phyloP scores from a whole-genome alignment of 23 tunicate genomes.

The Halocynthia aurantium region DNA sequence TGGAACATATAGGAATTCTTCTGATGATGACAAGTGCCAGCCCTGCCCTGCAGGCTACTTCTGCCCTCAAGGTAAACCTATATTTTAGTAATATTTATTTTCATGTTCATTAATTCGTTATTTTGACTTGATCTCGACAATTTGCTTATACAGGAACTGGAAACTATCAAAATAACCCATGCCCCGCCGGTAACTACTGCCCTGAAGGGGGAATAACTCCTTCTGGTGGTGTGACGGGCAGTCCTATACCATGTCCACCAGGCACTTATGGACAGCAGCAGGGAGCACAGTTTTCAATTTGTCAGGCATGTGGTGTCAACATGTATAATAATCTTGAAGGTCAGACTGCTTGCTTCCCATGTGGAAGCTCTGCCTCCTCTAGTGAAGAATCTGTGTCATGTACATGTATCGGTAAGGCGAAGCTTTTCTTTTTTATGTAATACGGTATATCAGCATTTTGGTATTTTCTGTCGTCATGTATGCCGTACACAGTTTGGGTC shows the following conservation, averaged over 20 bases:
- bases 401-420: constrained; percentile 68
- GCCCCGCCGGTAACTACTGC: constrained; percentile 94
- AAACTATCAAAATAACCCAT: constrained; percentile 63
- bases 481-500: too few relatives aligned
- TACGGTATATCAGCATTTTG: not conserved
- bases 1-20: constrained; percentile 81
- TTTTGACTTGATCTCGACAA: not conserved
- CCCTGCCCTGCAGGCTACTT: constrained; percentile 99
- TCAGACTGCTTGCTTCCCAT: constrained; percentile 87
- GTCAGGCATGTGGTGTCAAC: constrained; percentile 62
- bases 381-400: constrained; percentile 62
- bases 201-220: constrained; percentile 81
- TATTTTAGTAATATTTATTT: too few relatives aligned
- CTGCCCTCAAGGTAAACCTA: constrained; percentile 86
- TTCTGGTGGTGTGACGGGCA: constrained; percentile 74
- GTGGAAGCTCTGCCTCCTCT: constrained; percentile 85
- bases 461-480: not conserved
- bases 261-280: constrained; percentile 69
- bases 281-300: constrained; percentile 68
- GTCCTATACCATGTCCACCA: constrained; percentile 90
- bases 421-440: not conserved
- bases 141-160: constrained; percentile 59
- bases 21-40: constrained; percentile 64
- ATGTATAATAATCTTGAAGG: constrained; percentile 91
- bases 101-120: not conserved